Conservation (phyloP, 2,888 invertebrate species). For the Tenthredo notha region DNA sequence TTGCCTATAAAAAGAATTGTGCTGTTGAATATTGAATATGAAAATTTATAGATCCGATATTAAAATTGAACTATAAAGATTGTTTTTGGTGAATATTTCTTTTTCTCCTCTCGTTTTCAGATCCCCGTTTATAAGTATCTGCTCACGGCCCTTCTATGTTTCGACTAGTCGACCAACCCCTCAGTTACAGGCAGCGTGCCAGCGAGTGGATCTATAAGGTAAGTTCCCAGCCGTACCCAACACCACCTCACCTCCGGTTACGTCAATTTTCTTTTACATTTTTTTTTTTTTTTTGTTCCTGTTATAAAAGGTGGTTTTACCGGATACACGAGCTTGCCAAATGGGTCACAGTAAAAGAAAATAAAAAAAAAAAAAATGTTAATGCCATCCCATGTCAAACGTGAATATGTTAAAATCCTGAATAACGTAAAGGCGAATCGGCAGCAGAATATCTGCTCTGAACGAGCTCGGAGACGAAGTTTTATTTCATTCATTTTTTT, state of each 20-base stretch:
- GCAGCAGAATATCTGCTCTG: slow-evolving; percentile 18
- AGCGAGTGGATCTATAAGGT: slow-evolving; percentile 75
- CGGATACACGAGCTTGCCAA: slow-evolving; percentile 16
- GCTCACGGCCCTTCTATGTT: slow-evolving; percentile 73
- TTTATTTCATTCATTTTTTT: too few species aligned
- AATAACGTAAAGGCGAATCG: neutral
- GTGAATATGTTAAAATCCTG: neutral
- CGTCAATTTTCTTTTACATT: neutral
- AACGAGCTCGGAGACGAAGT: slow-evolving; percentile 16
- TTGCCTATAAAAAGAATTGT: neutral
- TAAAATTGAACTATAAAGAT: neutral
- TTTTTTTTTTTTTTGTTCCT: neutral
- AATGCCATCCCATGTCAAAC: neutral
- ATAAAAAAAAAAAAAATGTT: neutral
- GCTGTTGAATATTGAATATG: neutral
- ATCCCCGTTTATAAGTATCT: slow-evolving; percentile 51
- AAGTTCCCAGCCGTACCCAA: slow-evolving; percentile 61
- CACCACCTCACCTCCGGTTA: slow-evolving; percentile 33
- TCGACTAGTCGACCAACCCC: slow-evolving; percentile 71
- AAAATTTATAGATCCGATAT: neutral
- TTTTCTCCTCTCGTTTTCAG: slow-evolving; percentile 48
- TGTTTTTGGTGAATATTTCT: slow-evolving; percentile 12
- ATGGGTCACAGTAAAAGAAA: neutral
- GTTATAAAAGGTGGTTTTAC: neutral
- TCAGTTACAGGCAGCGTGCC: slow-evolving; percentile 71